These are phyloP conservation scores for Agonopterix heracliana DNA, from an alignment of 2,888 invertebrate genomes.

Conservation along the genomic window DNA sequence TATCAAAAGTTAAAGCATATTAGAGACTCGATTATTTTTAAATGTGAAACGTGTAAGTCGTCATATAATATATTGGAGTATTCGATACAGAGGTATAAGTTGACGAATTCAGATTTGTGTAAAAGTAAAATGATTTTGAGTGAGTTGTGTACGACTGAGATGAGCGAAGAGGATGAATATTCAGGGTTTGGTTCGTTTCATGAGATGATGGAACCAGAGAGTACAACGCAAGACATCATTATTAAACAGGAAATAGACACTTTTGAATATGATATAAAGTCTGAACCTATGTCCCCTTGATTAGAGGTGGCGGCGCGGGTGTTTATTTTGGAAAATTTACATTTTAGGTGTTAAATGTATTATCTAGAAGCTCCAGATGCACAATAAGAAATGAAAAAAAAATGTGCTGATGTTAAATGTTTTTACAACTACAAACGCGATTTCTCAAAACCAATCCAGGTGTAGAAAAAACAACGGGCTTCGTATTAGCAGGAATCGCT, in stretches of 20 bases:
- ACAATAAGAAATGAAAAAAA: no score
- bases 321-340: no score
- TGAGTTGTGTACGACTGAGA: slow-evolving; percentile 54
- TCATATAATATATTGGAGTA: slow-evolving; percentile 46
- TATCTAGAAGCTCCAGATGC: no score
- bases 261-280: slow-evolving; percentile 26
- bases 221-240: slow-evolving; percentile 36
- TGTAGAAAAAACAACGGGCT: no score
- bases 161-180: slow-evolving; percentile 50
- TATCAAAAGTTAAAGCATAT: slow-evolving; percentile 39
- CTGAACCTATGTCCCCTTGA: slow-evolving; percentile 30
- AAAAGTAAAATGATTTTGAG: slow-evolving; percentile 50
- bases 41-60: slow-evolving; percentile 36
- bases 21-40: slow-evolving; percentile 38
- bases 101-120: slow-evolving; percentile 21
- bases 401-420: no score
- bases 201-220: slow-evolving; percentile 40
- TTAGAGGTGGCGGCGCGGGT: no score
- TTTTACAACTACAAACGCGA: no score
- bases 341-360: no score
- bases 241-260: slow-evolving; percentile 30
- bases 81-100: slow-evolving; percentile 40
- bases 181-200: slow-evolving; percentile 29
- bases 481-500: no score
- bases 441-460: no score